A percentile compares a stretch with the other conserved stretches of the same genome.
These are phyloP conservation scores for Urechis unicinctus DNA, from an alignment of 2,888 invertebrate species.

Conservation along the genomic window DNA sequence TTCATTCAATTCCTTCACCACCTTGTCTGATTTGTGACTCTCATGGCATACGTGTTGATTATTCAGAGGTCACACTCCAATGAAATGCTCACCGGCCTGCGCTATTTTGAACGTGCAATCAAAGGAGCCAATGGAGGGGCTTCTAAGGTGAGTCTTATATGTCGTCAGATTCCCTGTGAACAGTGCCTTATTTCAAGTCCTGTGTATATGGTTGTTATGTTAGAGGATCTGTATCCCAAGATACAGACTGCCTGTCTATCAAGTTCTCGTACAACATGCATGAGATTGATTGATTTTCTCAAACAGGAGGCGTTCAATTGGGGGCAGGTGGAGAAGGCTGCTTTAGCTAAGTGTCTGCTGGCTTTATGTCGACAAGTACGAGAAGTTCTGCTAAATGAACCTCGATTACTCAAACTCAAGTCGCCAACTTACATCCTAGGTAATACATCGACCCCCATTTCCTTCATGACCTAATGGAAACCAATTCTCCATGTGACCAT, in stretches of 20 bases:
- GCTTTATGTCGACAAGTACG: slow-evolving; percentile 59
- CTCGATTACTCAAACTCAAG: slow-evolving; percentile 54
- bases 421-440: slow-evolving; percentile 60
- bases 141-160: slow-evolving; percentile 12
- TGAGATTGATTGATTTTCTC: neutral
- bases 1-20: no score
- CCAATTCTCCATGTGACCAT: no score
- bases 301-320: slow-evolving; percentile 45
- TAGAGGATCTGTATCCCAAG: no score
- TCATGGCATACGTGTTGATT: no score
- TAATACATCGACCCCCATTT: slow-evolving; percentile 29
- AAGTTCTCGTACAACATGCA: no score
- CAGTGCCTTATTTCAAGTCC: no score
- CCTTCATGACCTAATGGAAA: no score
- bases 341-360: slow-evolving; percentile 55
- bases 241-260: no score
- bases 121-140: slow-evolving; percentile 22
- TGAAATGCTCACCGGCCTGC: slow-evolving; percentile 57
- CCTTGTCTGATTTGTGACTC: no score
- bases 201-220: no score
- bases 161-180: no score
- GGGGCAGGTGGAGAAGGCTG: slow-evolving; percentile 51
- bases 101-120: slow-evolving; percentile 53
- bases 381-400: slow-evolving; percentile 55
- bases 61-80: slow-evolving; percentile 54